Conservation (phyloP, 2,888 invertebrate species). For the Litoditis marina region DNA sequence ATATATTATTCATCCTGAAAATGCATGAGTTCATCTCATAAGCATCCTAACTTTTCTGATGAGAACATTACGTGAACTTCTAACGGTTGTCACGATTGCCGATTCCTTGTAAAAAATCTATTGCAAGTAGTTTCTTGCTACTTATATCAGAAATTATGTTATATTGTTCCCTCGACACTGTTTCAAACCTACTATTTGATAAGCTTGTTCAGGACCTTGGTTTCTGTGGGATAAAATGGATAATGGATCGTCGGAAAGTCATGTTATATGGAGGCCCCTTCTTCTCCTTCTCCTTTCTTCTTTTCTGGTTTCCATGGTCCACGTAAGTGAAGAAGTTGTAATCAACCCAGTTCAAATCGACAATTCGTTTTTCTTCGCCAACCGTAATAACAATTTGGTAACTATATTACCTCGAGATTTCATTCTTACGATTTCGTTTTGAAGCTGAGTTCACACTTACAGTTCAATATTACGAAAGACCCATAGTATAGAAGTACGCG, state of each 20-base stretch:
- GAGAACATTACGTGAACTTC: neutral
- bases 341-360: too few relatives aligned
- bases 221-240: constrained; percentile 46
- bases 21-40: neutral
- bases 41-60: neutral
- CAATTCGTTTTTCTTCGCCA: too few relatives aligned
- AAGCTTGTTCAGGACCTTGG: constrained; percentile 41
- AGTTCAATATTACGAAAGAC: too few relatives aligned
- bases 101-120: neutral
- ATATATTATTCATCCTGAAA: neutral
- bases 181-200: too few relatives aligned
- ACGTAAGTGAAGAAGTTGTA: constrained; percentile 30
- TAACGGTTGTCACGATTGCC: neutral
- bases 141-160: neutral
- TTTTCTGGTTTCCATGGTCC: constrained; percentile 64
- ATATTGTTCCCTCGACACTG: neutral
- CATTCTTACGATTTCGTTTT: neutral
- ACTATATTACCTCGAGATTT: too few relatives aligned
- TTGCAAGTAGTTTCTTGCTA: neutral
- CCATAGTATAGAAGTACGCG: too few relatives aligned
- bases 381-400: too few relatives aligned
- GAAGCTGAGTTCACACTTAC: too few relatives aligned
- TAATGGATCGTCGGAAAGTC: constrained; percentile 50
- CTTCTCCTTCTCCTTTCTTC: constrained; percentile 62
- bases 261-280: constrained; percentile 63